Conservation (phyloP, 1,140 invertebrate genomes). For the Druon quercuslanigerum region DNA sequence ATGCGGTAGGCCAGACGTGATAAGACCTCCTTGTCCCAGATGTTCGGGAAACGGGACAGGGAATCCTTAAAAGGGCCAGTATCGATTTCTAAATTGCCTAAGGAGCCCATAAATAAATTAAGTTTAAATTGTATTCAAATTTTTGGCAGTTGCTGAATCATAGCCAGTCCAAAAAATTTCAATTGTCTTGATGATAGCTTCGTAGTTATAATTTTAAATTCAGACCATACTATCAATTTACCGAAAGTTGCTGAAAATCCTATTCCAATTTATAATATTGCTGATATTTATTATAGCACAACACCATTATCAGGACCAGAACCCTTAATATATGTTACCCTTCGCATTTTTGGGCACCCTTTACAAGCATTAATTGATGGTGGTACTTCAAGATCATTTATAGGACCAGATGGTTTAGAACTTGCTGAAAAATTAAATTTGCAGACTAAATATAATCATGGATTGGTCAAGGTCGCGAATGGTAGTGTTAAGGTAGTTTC, state of each 20-base stretch:
- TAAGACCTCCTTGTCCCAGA: neutral
- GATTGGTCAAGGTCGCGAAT: neutral
- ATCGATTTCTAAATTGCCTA: neutral
- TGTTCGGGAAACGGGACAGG: neutral
- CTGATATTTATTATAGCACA: neutral
- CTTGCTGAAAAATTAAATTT: neutral
- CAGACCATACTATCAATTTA: too few species aligned
- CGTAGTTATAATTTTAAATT: too few species aligned
- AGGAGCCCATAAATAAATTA: neutral
- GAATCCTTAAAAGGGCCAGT: neutral
- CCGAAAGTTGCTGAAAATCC: too few species aligned
- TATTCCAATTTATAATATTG: neutral
- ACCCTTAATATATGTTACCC: too few species aligned
- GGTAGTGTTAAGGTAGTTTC: neutral
- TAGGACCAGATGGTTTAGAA: neutral
- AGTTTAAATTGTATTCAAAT: neutral
- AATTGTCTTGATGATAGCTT: too few species aligned
- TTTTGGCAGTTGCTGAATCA: neutral
- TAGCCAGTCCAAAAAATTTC: neutral
- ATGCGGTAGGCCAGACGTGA: neutral
- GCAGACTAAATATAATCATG: neutral
- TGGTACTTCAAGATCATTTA: neutral
- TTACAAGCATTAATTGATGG: neutral
- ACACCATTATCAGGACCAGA: too few species aligned
- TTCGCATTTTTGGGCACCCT: too few species aligned